Conservation (phyloP, 2,797 vertebrate species). For the Streptopelia turtur region DNA sequence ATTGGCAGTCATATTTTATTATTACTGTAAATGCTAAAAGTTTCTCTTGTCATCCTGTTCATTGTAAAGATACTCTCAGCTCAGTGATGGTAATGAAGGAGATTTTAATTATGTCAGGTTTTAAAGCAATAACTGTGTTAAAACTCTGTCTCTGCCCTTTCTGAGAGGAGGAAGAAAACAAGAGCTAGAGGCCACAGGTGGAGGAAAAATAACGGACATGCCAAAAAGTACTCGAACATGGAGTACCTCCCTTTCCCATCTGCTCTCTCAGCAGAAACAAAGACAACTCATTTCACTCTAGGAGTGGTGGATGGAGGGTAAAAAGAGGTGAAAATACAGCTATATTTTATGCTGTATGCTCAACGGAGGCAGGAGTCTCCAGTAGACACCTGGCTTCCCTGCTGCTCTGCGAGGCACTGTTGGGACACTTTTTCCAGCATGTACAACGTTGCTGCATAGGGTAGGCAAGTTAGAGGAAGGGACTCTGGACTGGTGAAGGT, state of each 20-base stretch:
- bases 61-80: not conserved
- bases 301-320: not conserved
- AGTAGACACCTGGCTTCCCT: not conserved
- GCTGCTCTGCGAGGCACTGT: not conserved
- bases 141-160: not conserved
- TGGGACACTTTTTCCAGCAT: not conserved
- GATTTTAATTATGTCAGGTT: constrained; percentile 23
- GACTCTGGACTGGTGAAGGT: fast-evolving
- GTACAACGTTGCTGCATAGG: fast-evolving
- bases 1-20: not conserved
- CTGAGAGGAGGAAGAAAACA: not conserved
- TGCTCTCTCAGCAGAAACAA: not conserved
- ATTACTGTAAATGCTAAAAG: not conserved
- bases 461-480: not conserved
- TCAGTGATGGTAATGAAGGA: not conserved
- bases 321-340: not conserved
- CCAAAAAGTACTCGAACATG: not conserved
- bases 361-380: not conserved
- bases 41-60: not conserved
- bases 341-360: not conserved
- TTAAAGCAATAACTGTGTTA: not conserved
- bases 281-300: not conserved
- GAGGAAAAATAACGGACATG: not conserved
- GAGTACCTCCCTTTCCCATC: not conserved
- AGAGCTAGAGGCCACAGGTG: not conserved